phyloP scores from a whole-genome alignment of 2,797 vertebrate genomes.

The Darevskia mixta region DNA sequence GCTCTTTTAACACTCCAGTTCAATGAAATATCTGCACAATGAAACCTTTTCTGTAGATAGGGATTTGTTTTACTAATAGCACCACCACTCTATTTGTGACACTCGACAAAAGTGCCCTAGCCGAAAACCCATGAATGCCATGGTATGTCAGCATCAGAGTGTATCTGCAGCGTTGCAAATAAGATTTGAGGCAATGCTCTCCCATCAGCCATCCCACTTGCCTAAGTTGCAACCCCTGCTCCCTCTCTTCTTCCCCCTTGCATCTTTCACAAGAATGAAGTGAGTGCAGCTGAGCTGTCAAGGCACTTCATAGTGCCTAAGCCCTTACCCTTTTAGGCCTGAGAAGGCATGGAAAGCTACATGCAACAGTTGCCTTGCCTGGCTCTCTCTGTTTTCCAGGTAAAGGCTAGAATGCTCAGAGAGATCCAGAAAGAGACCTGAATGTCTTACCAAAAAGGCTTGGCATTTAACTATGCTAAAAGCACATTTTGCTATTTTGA shows the following conservation, averaged over 20 bases:
- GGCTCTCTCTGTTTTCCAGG: no score
- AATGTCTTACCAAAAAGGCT: background rate
- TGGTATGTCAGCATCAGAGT: background rate
- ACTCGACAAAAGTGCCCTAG: background rate
- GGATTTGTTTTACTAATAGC: slow-evolving; percentile 29
- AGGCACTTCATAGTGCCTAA: no score
- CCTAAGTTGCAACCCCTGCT: background rate
- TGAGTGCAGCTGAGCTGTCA: no score
- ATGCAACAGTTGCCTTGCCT: no score
- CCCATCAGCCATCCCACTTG: no score
- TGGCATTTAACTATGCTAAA: background rate
- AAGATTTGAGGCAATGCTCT: background rate
- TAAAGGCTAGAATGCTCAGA: no score
- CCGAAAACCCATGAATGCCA: background rate
- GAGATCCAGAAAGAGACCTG: background rate
- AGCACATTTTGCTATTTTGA: background rate
- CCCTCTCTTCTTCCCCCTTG: background rate
- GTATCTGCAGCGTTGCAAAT: slow-evolving; percentile 12
- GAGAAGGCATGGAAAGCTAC: no score
- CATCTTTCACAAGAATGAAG: no score
- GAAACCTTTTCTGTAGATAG: slow-evolving; percentile 28
- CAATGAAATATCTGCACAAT: slow-evolving; percentile 34
- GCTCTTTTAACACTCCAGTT: slow-evolving; percentile 27
- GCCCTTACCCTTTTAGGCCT: no score
- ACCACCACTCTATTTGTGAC: slow-evolving; percentile 19